Evolutionary conservation across 2,113 vertebrate species (phyloP).

Genomic region (Triplophysa tibetana): DNA sequence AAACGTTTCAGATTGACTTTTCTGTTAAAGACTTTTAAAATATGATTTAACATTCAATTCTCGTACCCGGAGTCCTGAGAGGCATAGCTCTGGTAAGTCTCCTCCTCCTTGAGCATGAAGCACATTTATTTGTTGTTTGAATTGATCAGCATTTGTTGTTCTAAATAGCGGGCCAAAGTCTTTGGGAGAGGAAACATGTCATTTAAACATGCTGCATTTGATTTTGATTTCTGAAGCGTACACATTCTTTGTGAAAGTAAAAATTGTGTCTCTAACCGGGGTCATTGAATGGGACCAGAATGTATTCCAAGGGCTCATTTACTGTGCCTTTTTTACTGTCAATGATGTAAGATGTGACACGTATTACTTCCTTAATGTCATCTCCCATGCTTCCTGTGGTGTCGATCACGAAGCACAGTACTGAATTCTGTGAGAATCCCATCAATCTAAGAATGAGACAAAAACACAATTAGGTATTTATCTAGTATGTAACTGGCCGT

Average conservation of each 20-base stretch:
- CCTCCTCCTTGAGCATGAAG: conserved; percentile 61
- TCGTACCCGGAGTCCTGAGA: conserved; percentile 68
- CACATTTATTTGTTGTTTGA: conserved; percentile 61
- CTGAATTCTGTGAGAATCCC: conserved; percentile 63
- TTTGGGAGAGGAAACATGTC: conserved; percentile 31
- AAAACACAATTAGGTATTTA: not conserved
- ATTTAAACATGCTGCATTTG: not conserved
- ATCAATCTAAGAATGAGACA: conserved; percentile 57
- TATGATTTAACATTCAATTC: no score
- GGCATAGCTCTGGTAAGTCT: conserved; percentile 62
- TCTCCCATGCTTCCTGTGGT: conserved; percentile 67
- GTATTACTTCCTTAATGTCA: conserved; percentile 55
- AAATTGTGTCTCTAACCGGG: conserved; percentile 56
- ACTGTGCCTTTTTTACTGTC: conserved; percentile 50
- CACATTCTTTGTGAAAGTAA: not conserved
- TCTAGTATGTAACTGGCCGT: no score
- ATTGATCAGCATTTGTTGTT: conserved; percentile 63
- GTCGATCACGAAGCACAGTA: conserved; percentile 68
- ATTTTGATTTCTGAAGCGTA: not conserved
- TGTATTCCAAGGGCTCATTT: conserved; percentile 51
- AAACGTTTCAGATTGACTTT: no score
- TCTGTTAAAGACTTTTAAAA: no score
- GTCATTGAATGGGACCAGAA: conserved; percentile 69
- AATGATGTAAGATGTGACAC: conserved; percentile 55
- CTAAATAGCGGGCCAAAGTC: conserved; percentile 63